These are phyloP conservation scores for Acromyrmex charruanus DNA, from an alignment of 1,140 invertebrate species.

Conservation along the genomic window DNA sequence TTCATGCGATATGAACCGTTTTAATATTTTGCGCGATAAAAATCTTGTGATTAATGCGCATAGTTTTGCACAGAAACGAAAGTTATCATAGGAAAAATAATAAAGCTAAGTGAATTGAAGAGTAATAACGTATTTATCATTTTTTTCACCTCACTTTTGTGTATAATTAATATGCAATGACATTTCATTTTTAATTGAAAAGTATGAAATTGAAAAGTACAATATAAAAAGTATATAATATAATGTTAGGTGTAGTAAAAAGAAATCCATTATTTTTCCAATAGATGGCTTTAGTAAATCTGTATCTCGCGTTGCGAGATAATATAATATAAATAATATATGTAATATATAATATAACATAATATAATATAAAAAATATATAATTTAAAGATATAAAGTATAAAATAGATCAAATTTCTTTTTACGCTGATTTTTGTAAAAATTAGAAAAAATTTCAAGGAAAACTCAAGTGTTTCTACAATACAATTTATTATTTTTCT, in stretches of 20 bases:
- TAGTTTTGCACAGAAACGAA: constrained; percentile 13
- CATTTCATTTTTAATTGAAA: not conserved
- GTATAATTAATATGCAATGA: not conserved
- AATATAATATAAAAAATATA: too few relatives aligned
- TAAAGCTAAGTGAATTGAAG: not conserved
- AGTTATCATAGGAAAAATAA: constrained; percentile 7
- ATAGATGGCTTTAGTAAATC: too few relatives aligned
- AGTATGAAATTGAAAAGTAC: not conserved
- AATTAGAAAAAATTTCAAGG: not conserved
- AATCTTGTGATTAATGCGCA: constrained; percentile 8
- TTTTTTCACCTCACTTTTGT: not conserved
- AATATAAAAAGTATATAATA: too few relatives aligned
- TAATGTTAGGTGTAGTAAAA: too few relatives aligned
- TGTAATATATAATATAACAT: too few relatives aligned
- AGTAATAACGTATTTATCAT: not conserved
- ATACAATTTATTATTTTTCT: constrained; percentile 11
- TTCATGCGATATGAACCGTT: constrained; percentile 12
- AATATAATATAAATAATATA: not conserved
- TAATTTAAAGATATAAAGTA: not conserved
- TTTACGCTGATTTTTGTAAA: not conserved
- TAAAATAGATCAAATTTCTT: not conserved
- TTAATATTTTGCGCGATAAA: constrained; percentile 1
- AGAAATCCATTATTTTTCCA: too few relatives aligned
- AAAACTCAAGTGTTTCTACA: not conserved
- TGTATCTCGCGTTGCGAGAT: too few relatives aligned